Percentiles rank a stretch among this genome's conserved stretches.
phyloP scores from a whole-genome alignment of 2,888 invertebrate genomes.

The Crepidodera aurea region DNA sequence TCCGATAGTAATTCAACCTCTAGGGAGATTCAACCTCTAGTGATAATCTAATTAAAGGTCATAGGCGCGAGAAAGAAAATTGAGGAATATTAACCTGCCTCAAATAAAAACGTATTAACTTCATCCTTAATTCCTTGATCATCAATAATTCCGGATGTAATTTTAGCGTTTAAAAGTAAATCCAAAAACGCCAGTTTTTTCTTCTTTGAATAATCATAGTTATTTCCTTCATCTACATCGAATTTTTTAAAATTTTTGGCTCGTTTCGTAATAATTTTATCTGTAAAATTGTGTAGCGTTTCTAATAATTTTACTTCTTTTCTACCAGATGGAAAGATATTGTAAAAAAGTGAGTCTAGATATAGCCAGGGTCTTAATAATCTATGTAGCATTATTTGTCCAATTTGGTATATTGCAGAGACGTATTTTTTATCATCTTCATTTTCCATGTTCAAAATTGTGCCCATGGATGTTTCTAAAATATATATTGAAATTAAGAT shows the following conservation, averaged over 20 bases:
- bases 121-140: slow-evolving; percentile 66
- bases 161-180: slow-evolving; percentile 46
- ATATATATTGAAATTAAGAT: too few relatives aligned
- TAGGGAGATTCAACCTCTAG: too few relatives aligned
- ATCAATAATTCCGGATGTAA: slow-evolving; percentile 44
- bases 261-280: slow-evolving; percentile 45
- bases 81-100: slow-evolving; percentile 42
- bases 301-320: slow-evolving; percentile 38
- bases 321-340: slow-evolving; percentile 28
- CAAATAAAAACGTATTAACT: slow-evolving; percentile 69
- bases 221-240: slow-evolving; percentile 51
- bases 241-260: slow-evolving; percentile 41
- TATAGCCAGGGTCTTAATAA: slow-evolving; percentile 48
- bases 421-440: slow-evolving; percentile 43
- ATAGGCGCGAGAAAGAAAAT: too few relatives aligned
- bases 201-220: slow-evolving; percentile 52
- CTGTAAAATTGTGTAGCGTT: slow-evolving; percentile 48
- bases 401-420: slow-evolving; percentile 43
- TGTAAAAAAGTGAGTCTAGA: slow-evolving; percentile 33
- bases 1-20: too few relatives aligned
- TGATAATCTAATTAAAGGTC: too few relatives aligned
- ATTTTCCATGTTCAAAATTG: slow-evolving; percentile 39
- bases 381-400: slow-evolving; percentile 41
- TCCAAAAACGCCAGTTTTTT: slow-evolving; percentile 58
- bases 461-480: slow-evolving; percentile 51